A percentile compares a stretch with the other conserved stretches of the same genome.
These are phyloP conservation scores for Hetaerina americana DNA, from an alignment of 1,140 invertebrate genomes.

Conservation along the genomic window DNA sequence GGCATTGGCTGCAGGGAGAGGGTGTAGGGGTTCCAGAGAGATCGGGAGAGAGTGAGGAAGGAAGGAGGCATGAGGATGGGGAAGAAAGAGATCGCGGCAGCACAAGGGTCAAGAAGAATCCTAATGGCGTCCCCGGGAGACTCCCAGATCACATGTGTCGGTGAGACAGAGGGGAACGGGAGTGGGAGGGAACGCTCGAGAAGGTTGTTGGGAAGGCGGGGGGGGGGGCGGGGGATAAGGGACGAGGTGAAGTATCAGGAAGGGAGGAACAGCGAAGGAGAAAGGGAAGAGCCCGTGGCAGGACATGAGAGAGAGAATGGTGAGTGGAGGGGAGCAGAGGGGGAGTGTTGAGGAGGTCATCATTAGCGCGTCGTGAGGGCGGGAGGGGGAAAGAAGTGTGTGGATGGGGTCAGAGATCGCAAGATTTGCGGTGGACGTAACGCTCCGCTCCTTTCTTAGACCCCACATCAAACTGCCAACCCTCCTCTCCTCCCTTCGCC, in stretches of 20 bases:
- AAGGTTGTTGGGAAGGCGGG: not conserved
- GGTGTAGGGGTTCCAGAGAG: too few relatives aligned
- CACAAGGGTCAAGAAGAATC: not conserved
- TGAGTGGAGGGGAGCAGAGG: not conserved
- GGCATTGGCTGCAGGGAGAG: too few relatives aligned
- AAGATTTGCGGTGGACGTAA: not conserved
- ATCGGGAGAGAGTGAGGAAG: too few relatives aligned
- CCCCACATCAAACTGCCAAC: too few relatives aligned
- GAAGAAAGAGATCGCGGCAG: not conserved
- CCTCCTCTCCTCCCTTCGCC: too few relatives aligned
- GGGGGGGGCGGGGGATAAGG: not conserved
- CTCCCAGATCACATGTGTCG: not conserved
- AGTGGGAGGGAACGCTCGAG: too few relatives aligned
- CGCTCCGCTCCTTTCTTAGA: too few relatives aligned
- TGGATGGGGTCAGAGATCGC: not conserved
- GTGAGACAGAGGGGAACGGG: not conserved
- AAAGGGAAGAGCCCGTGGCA: not conserved
- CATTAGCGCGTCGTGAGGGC: not conserved
- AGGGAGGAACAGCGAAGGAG: not conserved
- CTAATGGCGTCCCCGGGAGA: not conserved
- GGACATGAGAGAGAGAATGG: not conserved
- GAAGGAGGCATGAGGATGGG: too few relatives aligned
- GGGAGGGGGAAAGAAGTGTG: not conserved
- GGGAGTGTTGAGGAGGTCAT: too few relatives aligned
- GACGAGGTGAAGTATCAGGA: not conserved